phyloP scores from a whole-genome alignment of 53 echinoderm and acorn worm species.

The Paelopatides confundens region DNA sequence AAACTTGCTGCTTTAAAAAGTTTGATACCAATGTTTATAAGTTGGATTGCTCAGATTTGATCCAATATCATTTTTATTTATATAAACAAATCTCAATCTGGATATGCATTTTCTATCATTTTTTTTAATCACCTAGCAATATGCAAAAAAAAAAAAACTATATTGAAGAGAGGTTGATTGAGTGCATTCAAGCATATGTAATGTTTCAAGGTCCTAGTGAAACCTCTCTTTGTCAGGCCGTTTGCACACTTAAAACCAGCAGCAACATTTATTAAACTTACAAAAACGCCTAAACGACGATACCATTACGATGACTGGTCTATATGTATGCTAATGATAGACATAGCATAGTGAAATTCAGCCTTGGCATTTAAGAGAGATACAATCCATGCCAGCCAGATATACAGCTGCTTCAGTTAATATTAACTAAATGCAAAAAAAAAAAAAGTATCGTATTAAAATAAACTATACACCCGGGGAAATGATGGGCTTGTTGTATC shows the following conservation, averaged over 20 bases:
- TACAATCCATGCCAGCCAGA: too few relatives aligned
- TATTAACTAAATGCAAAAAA: background rate
- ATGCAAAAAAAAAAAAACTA: too few relatives aligned
- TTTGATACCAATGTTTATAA: too few relatives aligned
- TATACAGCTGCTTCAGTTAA: background rate
- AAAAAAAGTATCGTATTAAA: background rate
- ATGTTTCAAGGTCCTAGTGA: background rate
- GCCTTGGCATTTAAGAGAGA: background rate
- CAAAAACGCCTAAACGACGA: background rate
- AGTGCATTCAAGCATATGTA: background rate
- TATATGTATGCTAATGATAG: background rate
- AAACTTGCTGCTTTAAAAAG: too few relatives aligned
- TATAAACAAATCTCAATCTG: too few relatives aligned
- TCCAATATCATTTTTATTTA: too few relatives aligned
- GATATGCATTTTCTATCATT: too few relatives aligned
- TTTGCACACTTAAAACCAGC: too few relatives aligned
- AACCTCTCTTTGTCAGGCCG: background rate
- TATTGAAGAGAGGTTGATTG: too few relatives aligned
- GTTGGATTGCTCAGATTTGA: too few relatives aligned
- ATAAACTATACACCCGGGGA: constrained; percentile 9
- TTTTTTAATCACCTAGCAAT: too few relatives aligned
- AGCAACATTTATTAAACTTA: too few relatives aligned
- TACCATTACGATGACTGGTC: background rate
- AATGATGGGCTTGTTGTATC: background rate
- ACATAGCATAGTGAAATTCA: background rate